Evolutionary conservation across 2,888 invertebrate genomes (phyloP), one percentile per base, ranked within the genome.

Genomic region (Dynastes grantii): DNA sequence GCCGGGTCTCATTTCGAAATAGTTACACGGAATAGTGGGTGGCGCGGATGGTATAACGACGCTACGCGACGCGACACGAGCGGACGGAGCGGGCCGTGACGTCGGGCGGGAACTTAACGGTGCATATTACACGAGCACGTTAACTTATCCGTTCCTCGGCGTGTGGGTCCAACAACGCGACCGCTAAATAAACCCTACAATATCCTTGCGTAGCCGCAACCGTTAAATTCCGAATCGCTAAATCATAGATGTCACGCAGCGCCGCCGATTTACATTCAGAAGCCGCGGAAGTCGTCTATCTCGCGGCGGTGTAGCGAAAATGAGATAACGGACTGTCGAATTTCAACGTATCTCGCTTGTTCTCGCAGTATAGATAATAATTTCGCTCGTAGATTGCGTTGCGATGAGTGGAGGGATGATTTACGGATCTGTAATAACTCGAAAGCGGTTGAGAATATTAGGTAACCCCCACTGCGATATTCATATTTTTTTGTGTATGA

Each of bases 1-100:
- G 51, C 63, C 61, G 64, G 76, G 76, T 76, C 63, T 76, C 58
- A 64, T 76, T 76, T 51, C 16, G 49, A 49, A 68, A 68, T 68
- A 68, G 68, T 68, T 68, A 68, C 51, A 51, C 51, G 22, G 51
- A 29, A 51, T 27, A 51, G 68, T 29, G 29, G 68, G 2, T 8
- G 65, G 22, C 40, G 40, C 22, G 55, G 22, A 16, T 55, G 22
- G 55, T 53, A 53, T n/a, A 53, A 53, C 13, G 11, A 53, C 22
- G 55, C 8, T 16, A 8, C n/a, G 8, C 55, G 22, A 45, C 45
- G 55, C 16, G 16, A 55, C 16, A 22, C n/a, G 6, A 6, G 55
- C 16, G 4, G 8, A 45, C 11, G 2, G 45, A 45, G 8, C 11
- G 8, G 45, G 45, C 45, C 45, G 11, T 45, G 45, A 45, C 45